Base-by-base conservation (phyloP, 1,140 invertebrate species). In the Heliconius congener region DNA sequence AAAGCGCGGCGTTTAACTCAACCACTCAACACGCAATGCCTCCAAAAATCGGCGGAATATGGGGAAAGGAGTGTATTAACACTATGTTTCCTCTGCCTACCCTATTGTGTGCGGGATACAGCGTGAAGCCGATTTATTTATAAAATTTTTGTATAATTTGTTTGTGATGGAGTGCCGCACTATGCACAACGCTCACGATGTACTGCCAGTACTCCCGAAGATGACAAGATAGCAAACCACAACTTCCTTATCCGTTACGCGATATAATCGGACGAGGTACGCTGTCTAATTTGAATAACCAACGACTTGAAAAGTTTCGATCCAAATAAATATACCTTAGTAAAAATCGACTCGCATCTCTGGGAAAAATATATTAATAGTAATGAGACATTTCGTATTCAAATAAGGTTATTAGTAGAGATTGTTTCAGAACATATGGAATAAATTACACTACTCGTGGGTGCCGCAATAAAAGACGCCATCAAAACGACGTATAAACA, bases 261-360 rank as follows among this genome's bases (percentile, higher is more conserved):
- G 90, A 92, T 92, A 89, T 83, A 79, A 93, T 92, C 89, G 86
- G 76, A 85, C 82, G 82, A 84, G 87, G 83, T 88, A 84, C 87
- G 82, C 84, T 85, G 87, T 87, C 90, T 91, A 87, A 93, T 93
- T 93, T 91, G 85, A 91, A 93, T 93, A 92, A 88, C 84, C 82
- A 83, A 85, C 82, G 77, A 78, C 81, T 77, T 83, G 84, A 86
- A 82, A 86, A 84, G 73, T 88, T 80, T 83, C 83, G 82, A 89
- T 82, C 81, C 84, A 83, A 85, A 88, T 88, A 86, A 57, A 57
- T 8, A 57, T 57, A 57, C 19, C 55, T 23, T 57, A 57, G 55
- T 23, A 57, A 57, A 19, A 23, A 37, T 66, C 60, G n/a, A 0
- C 55, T 60, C 9, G 23, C 55, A 60, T 30, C 27, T 30, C 30